Evolutionary conservation across 2,113 vertebrate species (phyloP).

Genomic region (Campylomormyrus numenius): DNA sequence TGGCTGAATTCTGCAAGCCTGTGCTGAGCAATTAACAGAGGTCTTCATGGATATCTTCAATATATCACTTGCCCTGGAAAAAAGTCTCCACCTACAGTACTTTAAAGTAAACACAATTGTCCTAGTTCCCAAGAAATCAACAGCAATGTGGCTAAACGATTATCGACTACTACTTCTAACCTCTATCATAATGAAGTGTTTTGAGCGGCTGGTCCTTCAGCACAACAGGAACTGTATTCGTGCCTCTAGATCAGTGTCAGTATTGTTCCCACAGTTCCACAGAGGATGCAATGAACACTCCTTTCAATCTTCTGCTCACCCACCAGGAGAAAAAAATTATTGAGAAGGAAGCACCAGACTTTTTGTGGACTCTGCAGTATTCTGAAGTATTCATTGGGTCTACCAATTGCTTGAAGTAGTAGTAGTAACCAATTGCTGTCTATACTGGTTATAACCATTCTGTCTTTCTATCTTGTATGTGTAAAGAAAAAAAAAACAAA

Average conservation of each 20-base stretch:
- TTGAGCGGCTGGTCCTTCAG: not conserved
- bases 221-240: not conserved
- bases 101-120: not conserved
- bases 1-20: not conserved
- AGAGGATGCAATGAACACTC: not conserved
- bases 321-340: not conserved
- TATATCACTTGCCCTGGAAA: not conserved
- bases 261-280: not conserved
- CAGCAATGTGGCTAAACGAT: too few relatives aligned
- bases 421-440: not conserved
- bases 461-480: too few relatives aligned
- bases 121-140: not conserved
- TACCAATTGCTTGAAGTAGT: not conserved
- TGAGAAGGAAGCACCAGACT: too few relatives aligned
- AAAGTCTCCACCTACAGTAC: not conserved
- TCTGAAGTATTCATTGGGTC: not conserved
- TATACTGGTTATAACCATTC: not conserved
- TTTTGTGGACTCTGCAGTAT: too few relatives aligned
- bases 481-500: too few relatives aligned
- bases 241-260: not conserved
- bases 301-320: not conserved
- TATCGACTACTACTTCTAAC: too few relatives aligned
- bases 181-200: not conserved
- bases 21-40: not conserved
- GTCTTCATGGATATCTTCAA: not conserved